Base-by-base conservation (phyloP, 64 coral and sea anemone species). In the Montipora sp. region DNA sequence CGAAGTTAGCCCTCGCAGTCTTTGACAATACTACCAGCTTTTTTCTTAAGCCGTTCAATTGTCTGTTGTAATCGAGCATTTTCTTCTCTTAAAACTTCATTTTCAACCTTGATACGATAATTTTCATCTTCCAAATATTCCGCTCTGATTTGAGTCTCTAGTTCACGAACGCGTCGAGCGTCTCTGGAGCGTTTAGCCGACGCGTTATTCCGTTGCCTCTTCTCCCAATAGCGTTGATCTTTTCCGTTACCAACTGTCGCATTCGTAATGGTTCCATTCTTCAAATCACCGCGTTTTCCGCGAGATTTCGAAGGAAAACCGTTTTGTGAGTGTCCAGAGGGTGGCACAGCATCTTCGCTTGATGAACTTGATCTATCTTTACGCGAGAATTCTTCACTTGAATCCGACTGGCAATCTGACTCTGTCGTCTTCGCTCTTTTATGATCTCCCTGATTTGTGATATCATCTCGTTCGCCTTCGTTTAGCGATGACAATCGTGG, bases 41-140 rank as follows among this genome's bases (percentile, higher is more conserved):
- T 75, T 61, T 95, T 78, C 63, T 92, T 90, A 50, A 95, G 83
- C 47, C 67, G 84, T 83, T 97, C 77, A 46, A 97, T 97, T 1
- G 91, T 89, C 59, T 94, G 94, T 9, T 83, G 87, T 88, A 97
- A 71, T 70, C 89, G 87, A 36, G 59, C 45, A 73, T 97, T 97
- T 73, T 97, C 95, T 21, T 94, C 89, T 15, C 92, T 66, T 15
- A 97, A 87, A 74, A 89, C 51, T 59, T 97, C 88, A 20, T 97
- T 97, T 94, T 97, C 95, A 24, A 77, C 61, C 44, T 94, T 93
- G 0, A 94, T n/a, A 23, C 94, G 90, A 72, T 93, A 93, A 53
- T 97, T 97, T 92, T 97, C 95, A 2, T 97, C 95, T 47, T 94
- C 93, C 76, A 97, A 72, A 61, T 90, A 97, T 51, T 97, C 95